Base-by-base conservation (phyloP, 2,888 invertebrate species). In the Chymomyza caudatula region DNA sequence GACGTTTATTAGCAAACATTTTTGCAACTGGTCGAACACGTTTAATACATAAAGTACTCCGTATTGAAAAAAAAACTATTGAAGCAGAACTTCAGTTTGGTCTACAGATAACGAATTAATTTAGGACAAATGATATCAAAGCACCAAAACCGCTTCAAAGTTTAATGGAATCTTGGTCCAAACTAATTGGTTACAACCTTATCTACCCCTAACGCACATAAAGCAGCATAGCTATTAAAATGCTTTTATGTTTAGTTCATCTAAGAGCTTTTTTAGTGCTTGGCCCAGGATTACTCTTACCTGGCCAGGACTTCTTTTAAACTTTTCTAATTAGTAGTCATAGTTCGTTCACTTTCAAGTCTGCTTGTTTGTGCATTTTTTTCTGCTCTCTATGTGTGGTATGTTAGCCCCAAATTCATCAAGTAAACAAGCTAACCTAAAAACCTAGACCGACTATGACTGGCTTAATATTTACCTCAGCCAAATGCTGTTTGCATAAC, bases 241-340 rank as follows among this genome's bases (percentile, higher is more conserved):
- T 37, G 11, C 29, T 37, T 37, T 37, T 11, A 37, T 11, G 11
- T 37, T 37, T 37, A 11, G 0, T 11, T 11, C 29, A 37, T 37
- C 29, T 37, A 37, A 37, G 11, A 37, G 29, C 29, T 37, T 37
- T 37, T 37, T 37, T 37, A 37, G 11, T 37, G 29, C 29, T 37
- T 11, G 29, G 11, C 29, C 8, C 11, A 11, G 29, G 29, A 37
- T 37, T 37, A 37, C 29, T 4, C 29, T 37, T 37, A 37, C 29
- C 11, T 0, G 11, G 29, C 11, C 3, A 3, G 25, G 25, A 11
- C 29, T 37, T 37, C 44, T 13, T 51, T 51, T 51, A 13, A 51
- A 66, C 58, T 69, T 69, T 65, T 55, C 69, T 73, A 79, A 79
- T 76, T 76, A 76, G 63, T 55, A 70, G 61, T 51, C 65, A 60